phyloP scores from a whole-genome alignment of 1,140 invertebrate genomes.

The Homarus americanus region DNA sequence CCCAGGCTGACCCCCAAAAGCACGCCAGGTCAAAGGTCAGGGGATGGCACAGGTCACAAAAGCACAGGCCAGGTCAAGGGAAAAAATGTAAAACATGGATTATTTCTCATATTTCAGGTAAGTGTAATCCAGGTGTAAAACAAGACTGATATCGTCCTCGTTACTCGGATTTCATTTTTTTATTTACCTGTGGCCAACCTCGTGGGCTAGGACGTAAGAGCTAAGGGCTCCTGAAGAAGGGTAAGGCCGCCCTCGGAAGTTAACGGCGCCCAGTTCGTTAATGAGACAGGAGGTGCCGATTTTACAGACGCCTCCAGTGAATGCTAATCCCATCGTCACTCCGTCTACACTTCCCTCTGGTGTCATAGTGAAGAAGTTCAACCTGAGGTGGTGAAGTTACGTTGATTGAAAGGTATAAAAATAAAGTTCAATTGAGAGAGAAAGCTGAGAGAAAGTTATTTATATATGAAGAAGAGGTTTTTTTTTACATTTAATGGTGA shows the following conservation, averaged over 20 bases:
- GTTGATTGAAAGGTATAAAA: neutral
- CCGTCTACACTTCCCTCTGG: slow-evolving; percentile 84
- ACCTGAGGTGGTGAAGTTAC: no score
- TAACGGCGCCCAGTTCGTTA: slow-evolving; percentile 87
- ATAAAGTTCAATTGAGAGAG: no score
- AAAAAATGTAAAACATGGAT: no score
- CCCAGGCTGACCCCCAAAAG: slow-evolving; percentile 81
- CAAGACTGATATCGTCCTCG: no score
- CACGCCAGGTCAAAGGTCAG: neutral
- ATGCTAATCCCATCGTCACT: slow-evolving; percentile 88
- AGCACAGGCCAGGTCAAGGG: no score
- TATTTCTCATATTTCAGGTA: no score
- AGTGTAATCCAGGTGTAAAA: no score
- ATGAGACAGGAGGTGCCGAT: slow-evolving; percentile 87
- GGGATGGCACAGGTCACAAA: no score
- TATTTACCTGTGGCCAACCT: slow-evolving; percentile 86
- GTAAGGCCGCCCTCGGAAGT: slow-evolving; percentile 86
- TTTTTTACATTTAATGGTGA: no score
- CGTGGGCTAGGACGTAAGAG: slow-evolving; percentile 91
- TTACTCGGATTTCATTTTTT: no score
- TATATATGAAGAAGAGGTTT: no score
- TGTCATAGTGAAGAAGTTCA: slow-evolving; percentile 85
- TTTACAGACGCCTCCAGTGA: slow-evolving; percentile 89
- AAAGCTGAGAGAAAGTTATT: neutral
- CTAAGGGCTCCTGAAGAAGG: slow-evolving; percentile 89